phyloP scores from a whole-genome alignment of 2,797 vertebrate genomes.

The Hipposideros larvatus region DNA sequence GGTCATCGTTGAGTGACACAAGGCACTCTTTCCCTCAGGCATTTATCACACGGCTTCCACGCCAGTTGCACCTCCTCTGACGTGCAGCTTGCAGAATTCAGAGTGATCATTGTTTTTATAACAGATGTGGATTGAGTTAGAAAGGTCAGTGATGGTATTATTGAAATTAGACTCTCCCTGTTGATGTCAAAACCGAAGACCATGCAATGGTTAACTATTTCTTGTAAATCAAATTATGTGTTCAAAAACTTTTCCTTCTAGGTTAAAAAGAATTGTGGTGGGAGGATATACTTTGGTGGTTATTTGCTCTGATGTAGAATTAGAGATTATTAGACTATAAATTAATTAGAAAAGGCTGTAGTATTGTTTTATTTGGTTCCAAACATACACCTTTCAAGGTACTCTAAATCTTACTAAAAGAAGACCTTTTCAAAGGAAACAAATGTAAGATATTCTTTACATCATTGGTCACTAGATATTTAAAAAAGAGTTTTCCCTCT shows the following conservation, averaged over 20 bases:
- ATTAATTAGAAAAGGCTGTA: background rate
- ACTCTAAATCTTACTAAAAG: background rate
- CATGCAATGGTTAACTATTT: constrained; percentile 25
- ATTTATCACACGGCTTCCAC: background rate
- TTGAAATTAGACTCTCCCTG: background rate
- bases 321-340: constrained; percentile 21
- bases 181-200: constrained; percentile 45
- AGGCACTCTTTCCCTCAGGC: constrained; percentile 31
- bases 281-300: background rate
- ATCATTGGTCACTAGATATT: background rate
- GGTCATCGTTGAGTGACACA: constrained; percentile 63
- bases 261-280: constrained; percentile 24
- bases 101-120: constrained; percentile 64
- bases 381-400: background rate
- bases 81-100: constrained; percentile 29
- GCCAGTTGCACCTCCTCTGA: background rate
- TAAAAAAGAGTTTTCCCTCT: constrained; percentile 2
- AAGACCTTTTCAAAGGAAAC: constrained; percentile 50
- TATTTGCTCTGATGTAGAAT: constrained; percentile 34
- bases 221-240: constrained; percentile 44
- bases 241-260: constrained; percentile 28
- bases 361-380: constrained; percentile 11
- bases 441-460: constrained; percentile 48
- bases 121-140: constrained; percentile 24
- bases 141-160: background rate